Evolutionary conservation across 2,113 vertebrate genomes (phyloP), one percentile per base, ranked within the genome.

Genomic region (Camelus bactrianus): DNA sequence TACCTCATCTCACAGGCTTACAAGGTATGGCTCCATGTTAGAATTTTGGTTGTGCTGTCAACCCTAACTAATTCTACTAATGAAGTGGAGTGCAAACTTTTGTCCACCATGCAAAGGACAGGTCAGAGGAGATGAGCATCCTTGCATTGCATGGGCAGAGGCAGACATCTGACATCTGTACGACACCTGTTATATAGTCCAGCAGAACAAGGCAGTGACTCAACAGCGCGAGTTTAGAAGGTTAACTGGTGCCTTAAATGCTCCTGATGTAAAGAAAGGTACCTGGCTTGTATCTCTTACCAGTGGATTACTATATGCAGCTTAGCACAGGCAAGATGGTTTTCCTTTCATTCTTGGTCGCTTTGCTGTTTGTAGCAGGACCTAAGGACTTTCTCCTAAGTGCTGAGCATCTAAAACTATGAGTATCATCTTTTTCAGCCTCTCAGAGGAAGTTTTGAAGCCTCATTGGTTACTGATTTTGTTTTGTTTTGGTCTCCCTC

Each of bases 1-100:
- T 0, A 1, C 0, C n/a, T 12, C 26, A 58, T 30, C 84, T 48
- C 9, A 2, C 52, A 0, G 52, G 76, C 15, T 12, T 54, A 0
- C 15, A 0, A 90, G 30, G 38, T 2, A 50, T 32, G 20, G 42
- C 28, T 75, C 15, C 1, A 15, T 67, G 8, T 64, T 67, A 64
- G 10, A 64, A 60, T 72, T 38, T 64, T 52, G 58, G 35, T 17
- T 93, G 2, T 28, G 79, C 1, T 15, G 42, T 91, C 65, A 76
- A 11, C 62, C 7, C 24, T 62, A 15, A 67, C 24, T 76, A 89
- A 5, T 79, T 42, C 16, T 50, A 20, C n/a, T 50, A 50, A 42
- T 69, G 91, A 85, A 69, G 50, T 72, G 20, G 58, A 8, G 7
- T 89, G 64, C 65, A 82, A 12, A 50, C 35, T 46, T 83, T 26